Evolutionary conservation across 2,797 vertebrate species (phyloP).

Genomic region (Urocyon cinereoargenteus): DNA sequence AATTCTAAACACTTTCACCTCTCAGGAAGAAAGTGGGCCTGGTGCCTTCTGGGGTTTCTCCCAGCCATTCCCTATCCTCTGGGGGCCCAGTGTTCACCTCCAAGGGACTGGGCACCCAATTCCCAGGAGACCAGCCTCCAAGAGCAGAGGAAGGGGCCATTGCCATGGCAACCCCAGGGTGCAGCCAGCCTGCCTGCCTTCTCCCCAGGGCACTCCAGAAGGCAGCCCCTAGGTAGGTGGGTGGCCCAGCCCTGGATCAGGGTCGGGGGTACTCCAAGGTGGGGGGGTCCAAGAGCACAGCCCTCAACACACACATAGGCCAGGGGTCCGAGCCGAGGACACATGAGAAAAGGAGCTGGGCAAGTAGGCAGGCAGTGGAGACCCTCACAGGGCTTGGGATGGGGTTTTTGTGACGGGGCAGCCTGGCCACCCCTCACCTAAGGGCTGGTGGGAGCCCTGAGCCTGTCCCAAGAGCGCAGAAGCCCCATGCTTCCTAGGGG

Average conservation of each 20-base stretch:
- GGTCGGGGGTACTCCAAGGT: not conserved
- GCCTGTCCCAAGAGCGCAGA: constrained; percentile 82
- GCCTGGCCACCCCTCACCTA: not conserved
- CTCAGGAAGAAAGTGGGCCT: not conserved
- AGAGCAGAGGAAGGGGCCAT: not conserved
- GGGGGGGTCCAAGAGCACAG: not conserved
- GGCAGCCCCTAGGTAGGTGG: not conserved
- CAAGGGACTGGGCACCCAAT: not conserved
- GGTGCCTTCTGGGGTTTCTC: not conserved
- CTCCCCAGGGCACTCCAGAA: not conserved
- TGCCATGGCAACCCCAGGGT: not conserved
- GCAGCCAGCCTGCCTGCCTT: not conserved
- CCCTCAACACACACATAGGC: not conserved
- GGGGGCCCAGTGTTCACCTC: not conserved
- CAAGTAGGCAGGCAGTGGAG: not conserved
- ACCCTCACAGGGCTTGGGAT: not conserved
- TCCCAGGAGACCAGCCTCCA: not conserved
- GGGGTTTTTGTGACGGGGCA: not conserved
- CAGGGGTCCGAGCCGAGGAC: not conserved
- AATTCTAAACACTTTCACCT: not conserved
- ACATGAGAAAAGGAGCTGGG: not conserved
- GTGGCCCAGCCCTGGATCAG: not conserved
- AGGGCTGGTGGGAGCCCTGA: constrained; percentile 71
- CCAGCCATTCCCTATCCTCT: not conserved
- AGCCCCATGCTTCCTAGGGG: constrained; percentile 82